Base-by-base conservation (phyloP, 1,140 invertebrate species). In the Listronotus bonariensis region DNA sequence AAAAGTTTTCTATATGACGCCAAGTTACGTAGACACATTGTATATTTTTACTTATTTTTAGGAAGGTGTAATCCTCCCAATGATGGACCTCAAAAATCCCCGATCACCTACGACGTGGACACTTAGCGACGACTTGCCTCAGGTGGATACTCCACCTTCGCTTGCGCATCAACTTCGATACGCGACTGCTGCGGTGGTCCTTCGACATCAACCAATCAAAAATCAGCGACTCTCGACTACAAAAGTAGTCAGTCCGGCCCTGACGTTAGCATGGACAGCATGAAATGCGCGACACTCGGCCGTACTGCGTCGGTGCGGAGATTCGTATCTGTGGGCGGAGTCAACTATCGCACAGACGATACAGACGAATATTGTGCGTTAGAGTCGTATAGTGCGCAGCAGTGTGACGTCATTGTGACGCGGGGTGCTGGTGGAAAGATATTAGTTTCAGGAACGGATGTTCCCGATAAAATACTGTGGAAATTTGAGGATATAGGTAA, bases 31-130 rank as follows among this genome's bases (percentile, higher is more conserved):
- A n/a, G n/a, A n/a, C n/a, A n/a, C n/a, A n/a, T n/a, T n/a, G n/a
- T n/a, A n/a, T n/a, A n/a, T n/a, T n/a, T n/a, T n/a, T n/a, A n/a
- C n/a, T n/a, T n/a, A n/a, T n/a, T 74, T 68, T 12, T 74, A 83
- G 80, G 82, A 84, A 61, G 82, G 83, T 20, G 82, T 82, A 1
- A 78, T 84, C 34, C 72, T 85, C 40, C 83, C 83, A 41, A 82
- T 84, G 78, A 79, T 82, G 61, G 83, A 85, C 61, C 69, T 83
- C 61, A 80, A 82, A 67, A 83, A 72, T 80, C 82, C n/a, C 78
- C 82, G 3, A 72, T 82, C 36, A 77, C 74, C 51, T 83, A 81
- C 70, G 82, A 83, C 48, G 71, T 76, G 9, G 80, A 82, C 68
- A 80, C 80, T 71, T 82, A 82, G 80, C 77, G 75, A 68, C 76